phyloP scores from a whole-genome alignment of 2,113 vertebrate genomes.

The Ploceus nigricollis region DNA sequence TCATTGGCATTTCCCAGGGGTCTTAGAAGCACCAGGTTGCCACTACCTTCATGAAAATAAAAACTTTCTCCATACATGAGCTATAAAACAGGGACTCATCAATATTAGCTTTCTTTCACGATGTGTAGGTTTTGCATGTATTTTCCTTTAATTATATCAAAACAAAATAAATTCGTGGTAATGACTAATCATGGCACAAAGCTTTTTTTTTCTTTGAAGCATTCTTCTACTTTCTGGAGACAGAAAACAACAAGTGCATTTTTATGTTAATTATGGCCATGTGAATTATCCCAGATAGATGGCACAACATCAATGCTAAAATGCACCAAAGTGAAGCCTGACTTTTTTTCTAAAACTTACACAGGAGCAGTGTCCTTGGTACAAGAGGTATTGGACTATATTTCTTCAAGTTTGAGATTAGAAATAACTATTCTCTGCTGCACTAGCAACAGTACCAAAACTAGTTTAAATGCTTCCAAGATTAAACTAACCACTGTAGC shows the following conservation, averaged over 20 bases:
- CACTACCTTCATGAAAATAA: not conserved
- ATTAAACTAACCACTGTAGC: not conserved
- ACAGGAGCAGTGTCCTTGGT: not conserved
- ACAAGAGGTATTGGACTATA: not conserved
- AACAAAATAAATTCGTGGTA: conserved; percentile 17
- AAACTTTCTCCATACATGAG: not conserved
- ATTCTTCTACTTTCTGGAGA: not conserved
- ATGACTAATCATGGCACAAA: conserved; percentile 16
- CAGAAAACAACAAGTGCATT: not conserved
- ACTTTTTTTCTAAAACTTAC: not conserved
- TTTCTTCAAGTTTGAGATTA: not conserved
- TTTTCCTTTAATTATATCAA: conserved; percentile 25
- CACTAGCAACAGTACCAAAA: not conserved
- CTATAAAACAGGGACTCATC: not conserved
- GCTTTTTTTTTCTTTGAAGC: not conserved
- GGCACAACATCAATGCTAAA: not conserved
- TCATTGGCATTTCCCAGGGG: not conserved
- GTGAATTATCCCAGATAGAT: not conserved
- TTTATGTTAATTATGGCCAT: conserved; percentile 12
- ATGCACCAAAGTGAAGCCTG: not conserved
- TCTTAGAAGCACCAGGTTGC: not conserved
- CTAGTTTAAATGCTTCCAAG: not conserved
- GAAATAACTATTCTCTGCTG: not conserved
- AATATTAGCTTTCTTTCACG: not conserved
- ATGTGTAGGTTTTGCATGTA: conserved; percentile 1